phyloP scores from a whole-genome alignment of 2,113 vertebrate species.

The Gyps fulvus region DNA sequence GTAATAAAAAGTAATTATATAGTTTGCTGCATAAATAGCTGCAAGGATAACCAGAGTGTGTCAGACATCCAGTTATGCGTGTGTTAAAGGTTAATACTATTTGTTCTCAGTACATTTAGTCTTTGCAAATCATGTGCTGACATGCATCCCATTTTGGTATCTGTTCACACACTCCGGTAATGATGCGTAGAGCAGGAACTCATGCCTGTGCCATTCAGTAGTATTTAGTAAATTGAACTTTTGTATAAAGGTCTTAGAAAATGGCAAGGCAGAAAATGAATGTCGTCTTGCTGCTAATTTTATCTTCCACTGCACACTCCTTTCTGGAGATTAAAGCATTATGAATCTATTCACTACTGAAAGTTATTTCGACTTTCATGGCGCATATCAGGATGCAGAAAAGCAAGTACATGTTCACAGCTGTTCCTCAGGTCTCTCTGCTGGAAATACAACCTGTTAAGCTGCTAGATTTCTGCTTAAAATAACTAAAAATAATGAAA shows the following conservation, averaged over 20 bases:
- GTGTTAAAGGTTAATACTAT: conserved; percentile 62
- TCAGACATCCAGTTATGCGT: conserved; percentile 66
- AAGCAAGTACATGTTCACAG: not conserved
- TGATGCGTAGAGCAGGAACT: conserved; percentile 35
- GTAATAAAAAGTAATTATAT: conserved; percentile 73
- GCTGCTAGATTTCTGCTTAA: not conserved
- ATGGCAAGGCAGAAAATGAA: conserved; percentile 43
- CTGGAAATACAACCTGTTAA: not conserved
- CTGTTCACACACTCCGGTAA: conserved; percentile 55
- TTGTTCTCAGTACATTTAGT: conserved; percentile 53
- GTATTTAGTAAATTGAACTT: conserved; percentile 52
- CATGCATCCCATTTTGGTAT: conserved; percentile 58
- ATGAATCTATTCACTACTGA: not conserved
- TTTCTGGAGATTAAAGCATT: not conserved
- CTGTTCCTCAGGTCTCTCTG: not conserved
- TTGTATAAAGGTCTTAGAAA: conserved; percentile 62
- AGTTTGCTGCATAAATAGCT: conserved; percentile 62
- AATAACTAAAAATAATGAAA: not conserved
- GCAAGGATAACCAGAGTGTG: conserved; percentile 50
- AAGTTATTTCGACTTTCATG: not conserved
- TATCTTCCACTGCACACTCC: not conserved
- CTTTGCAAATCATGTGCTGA: conserved; percentile 70
- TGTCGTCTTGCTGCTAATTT: conserved; percentile 39
- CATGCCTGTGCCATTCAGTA: conserved; percentile 33
- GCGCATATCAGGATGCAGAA: not conserved